These are phyloP conservation scores for Apodemia hepburni DNA, from an alignment of 2,888 invertebrate genomes.

Conservation along the genomic window DNA sequence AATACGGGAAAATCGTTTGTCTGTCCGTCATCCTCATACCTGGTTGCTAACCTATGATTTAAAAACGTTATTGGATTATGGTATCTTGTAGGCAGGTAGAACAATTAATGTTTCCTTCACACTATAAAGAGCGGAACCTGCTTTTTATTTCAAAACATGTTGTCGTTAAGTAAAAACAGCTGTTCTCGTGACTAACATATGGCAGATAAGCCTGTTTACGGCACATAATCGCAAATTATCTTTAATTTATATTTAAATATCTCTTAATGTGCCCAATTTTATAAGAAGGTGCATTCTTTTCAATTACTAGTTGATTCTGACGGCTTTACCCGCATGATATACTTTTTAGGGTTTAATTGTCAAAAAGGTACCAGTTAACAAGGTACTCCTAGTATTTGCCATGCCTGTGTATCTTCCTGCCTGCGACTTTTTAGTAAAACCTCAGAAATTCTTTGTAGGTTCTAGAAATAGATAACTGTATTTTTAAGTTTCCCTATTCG, in stretches of 20 bases:
- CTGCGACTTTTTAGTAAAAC: no score
- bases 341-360: no score
- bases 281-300: background rate
- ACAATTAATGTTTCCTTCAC: constrained; percentile 4
- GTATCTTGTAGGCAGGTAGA: background rate
- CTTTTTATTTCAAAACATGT: constrained; percentile 1
- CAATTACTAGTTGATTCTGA: background rate
- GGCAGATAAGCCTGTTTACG: constrained; percentile 8
- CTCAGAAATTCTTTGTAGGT: no score
- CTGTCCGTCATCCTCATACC: no score
- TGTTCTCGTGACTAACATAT: constrained; percentile 11
- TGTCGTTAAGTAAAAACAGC: constrained; percentile 4
- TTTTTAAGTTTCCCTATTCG: no score
- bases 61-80: background rate
- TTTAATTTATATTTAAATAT: constrained; percentile 11
- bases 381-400: no score
- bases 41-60: background rate
- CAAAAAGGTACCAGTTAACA: no score
- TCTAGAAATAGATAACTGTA: no score
- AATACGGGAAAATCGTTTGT: no score
- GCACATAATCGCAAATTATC: background rate
- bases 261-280: constrained; percentile 4
- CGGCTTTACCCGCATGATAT: background rate
- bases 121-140: background rate
- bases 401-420: no score